These are phyloP conservation scores for Uloborus plumipes DNA, from an alignment of 2,888 invertebrate species.

Conservation along the genomic window DNA sequence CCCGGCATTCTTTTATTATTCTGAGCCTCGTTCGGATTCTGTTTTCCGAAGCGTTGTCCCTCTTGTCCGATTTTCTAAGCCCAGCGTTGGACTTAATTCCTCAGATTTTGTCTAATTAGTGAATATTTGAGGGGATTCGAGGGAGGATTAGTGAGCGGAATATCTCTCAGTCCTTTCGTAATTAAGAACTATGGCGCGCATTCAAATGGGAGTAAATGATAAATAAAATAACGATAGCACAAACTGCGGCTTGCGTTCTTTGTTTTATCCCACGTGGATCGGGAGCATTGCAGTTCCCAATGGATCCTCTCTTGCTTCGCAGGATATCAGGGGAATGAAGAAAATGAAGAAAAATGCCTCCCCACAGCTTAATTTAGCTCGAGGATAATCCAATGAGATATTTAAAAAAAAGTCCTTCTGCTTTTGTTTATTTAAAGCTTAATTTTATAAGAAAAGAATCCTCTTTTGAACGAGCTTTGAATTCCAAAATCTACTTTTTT, in stretches of 20 bases:
- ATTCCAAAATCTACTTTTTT: slow-evolving; percentile 22
- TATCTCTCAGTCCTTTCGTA: slow-evolving; percentile 45
- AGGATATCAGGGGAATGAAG: slow-evolving; percentile 23
- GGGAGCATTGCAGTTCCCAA: slow-evolving; percentile 26
- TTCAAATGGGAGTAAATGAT: slow-evolving; percentile 64
- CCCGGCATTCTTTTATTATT: slow-evolving; percentile 50
- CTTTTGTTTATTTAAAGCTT: slow-evolving; percentile 63
- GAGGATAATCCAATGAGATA: slow-evolving; percentile 60
- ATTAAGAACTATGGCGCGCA: slow-evolving; percentile 64
- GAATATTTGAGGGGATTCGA: slow-evolving; percentile 64
- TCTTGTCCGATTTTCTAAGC: slow-evolving; percentile 60
- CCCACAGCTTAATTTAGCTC: slow-evolving; percentile 49
- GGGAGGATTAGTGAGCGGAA: slow-evolving; percentile 48
- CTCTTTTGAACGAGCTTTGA: slow-evolving; percentile 41
- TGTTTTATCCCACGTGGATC: slow-evolving; percentile 45
- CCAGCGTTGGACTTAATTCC: slow-evolving; percentile 60
- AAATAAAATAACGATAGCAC: slow-evolving; percentile 59
- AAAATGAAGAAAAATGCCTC: slow-evolving; percentile 57
- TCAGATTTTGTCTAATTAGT: slow-evolving; percentile 65
- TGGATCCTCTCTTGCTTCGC: slow-evolving; percentile 22
- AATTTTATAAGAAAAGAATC: slow-evolving; percentile 58
- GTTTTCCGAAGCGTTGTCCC: slow-evolving; percentile 38
- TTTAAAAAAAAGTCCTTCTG: slow-evolving; percentile 32
- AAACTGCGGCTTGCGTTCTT: slow-evolving; percentile 44
- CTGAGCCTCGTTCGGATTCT: slow-evolving; percentile 29